Evolutionary conservation across 2,113 vertebrate species (phyloP).

Genomic region (Cranoglanis bouderius): DNA sequence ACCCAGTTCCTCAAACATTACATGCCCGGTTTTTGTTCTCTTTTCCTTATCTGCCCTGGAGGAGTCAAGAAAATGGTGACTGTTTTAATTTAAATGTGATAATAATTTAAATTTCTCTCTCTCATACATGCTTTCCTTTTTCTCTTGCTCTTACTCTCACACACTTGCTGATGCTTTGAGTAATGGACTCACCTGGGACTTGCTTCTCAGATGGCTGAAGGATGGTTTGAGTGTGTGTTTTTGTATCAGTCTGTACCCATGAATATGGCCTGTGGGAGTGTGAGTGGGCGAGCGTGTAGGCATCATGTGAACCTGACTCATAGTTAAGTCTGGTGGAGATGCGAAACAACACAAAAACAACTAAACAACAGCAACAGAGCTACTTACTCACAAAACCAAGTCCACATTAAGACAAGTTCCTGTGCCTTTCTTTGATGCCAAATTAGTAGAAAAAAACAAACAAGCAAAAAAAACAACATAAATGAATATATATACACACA

Average conservation of each 20-base stretch:
- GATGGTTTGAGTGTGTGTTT: conserved; percentile 21
- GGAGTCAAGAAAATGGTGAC: not conserved
- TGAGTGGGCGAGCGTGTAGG: conserved; percentile 49
- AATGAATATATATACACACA: too few species aligned
- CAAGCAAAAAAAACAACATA: too few species aligned
- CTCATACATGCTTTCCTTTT: not conserved
- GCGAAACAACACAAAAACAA: conserved; percentile 50
- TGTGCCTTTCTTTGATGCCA: conserved; percentile 13
- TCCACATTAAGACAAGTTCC: not conserved
- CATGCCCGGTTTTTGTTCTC: not conserved
- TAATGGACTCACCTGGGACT: conserved; percentile 30
- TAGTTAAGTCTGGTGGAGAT: conserved; percentile 44
- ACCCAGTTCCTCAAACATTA: too few species aligned
- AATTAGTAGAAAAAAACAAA: not conserved
- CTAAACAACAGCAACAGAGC: conserved; percentile 10
- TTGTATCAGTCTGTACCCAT: conserved; percentile 16
- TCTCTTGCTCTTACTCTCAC: not conserved
- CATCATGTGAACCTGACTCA: conserved; percentile 53
- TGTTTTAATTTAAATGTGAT: not conserved
- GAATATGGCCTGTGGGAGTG: conserved; percentile 50
- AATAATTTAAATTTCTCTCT: too few species aligned
- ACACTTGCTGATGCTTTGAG: not conserved
- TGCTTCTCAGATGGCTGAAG: conserved; percentile 28
- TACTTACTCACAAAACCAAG: not conserved
- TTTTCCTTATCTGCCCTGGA: not conserved